phyloP scores from a whole-genome alignment of 2,797 vertebrate species.

The Malurus splendens region DNA sequence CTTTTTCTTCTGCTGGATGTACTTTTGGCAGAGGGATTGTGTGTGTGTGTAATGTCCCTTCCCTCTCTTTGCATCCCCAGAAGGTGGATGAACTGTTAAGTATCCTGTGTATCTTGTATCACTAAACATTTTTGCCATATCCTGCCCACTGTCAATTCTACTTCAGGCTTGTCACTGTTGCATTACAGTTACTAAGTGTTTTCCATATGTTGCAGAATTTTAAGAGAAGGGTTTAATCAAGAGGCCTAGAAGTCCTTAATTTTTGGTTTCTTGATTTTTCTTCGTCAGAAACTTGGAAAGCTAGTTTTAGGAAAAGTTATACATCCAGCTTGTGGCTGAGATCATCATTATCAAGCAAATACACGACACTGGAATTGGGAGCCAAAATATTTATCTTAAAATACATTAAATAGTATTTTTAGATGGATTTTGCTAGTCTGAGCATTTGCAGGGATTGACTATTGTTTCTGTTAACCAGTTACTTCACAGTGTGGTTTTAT shows the following conservation, averaged over 20 bases:
- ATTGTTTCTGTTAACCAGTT: neutral
- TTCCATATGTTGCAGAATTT: neutral
- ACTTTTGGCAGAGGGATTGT: neutral
- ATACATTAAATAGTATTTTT: neutral
- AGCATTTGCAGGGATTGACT: neutral
- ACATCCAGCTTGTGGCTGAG: neutral
- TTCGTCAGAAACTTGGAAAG: neutral
- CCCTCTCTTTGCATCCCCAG: neutral
- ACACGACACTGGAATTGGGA: neutral
- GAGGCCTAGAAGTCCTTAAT: neutral
- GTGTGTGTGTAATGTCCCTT: neutral
- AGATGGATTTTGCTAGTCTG: neutral
- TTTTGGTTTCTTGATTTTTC: neutral
- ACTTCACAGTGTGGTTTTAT: neutral
- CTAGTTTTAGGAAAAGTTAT: neutral
- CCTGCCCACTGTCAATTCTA: neutral
- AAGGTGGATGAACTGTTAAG: neutral
- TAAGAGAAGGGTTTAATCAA: neutral
- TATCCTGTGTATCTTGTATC: neutral
- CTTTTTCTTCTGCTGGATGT: neutral
- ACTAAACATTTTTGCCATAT: neutral
- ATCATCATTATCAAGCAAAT: neutral
- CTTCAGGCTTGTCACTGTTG: neutral
- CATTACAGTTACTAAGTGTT: neutral
- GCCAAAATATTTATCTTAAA: neutral